Conservation (phyloP, 2,888 invertebrate genomes). For the Stramonita haemastoma region DNA sequence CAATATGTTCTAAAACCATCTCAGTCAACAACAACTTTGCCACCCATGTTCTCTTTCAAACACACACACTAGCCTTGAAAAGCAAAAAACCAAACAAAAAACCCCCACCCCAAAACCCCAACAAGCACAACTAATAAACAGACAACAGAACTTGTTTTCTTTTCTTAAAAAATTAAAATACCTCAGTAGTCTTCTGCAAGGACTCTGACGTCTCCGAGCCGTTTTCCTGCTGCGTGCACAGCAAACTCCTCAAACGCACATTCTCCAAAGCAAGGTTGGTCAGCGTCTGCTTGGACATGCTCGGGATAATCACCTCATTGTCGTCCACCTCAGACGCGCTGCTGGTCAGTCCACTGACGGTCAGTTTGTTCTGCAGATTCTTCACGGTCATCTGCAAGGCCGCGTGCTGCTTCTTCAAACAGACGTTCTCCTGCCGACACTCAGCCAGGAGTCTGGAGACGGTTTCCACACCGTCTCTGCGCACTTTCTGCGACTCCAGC, state of each 20-base stretch:
- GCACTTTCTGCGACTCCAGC: constrained; percentile 58
- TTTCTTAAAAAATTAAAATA: background rate
- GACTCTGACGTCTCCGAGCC: background rate
- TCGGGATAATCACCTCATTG: constrained; percentile 65
- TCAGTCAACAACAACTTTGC: background rate
- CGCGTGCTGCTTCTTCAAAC: constrained; percentile 55
- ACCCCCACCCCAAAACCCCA: background rate
- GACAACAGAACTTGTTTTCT: background rate
- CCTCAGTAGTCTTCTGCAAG: constrained; percentile 3
- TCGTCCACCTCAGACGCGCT: constrained; percentile 55
- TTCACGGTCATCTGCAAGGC: constrained; percentile 62
- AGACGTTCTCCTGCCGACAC: constrained; percentile 59
- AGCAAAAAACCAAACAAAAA: background rate
- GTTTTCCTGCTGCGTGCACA: constrained; percentile 45
- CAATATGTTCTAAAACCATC: too few relatives aligned
- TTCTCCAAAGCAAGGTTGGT: constrained; percentile 70
- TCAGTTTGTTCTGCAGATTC: constrained; percentile 65
- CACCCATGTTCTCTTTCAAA: background rate
- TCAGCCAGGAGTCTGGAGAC: constrained; percentile 66
- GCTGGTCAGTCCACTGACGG: constrained; percentile 57
- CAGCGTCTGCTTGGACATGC: constrained; percentile 65
- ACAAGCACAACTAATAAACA: background rate
- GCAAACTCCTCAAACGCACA: constrained; percentile 58
- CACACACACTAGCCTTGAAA: background rate
- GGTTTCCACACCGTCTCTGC: constrained; percentile 66